A percentile compares a stretch with the other conserved stretches of the same genome.
Evolutionary conservation across 2,888 invertebrate species (phyloP).

Genomic region (Bruchidius siliquastri): DNA sequence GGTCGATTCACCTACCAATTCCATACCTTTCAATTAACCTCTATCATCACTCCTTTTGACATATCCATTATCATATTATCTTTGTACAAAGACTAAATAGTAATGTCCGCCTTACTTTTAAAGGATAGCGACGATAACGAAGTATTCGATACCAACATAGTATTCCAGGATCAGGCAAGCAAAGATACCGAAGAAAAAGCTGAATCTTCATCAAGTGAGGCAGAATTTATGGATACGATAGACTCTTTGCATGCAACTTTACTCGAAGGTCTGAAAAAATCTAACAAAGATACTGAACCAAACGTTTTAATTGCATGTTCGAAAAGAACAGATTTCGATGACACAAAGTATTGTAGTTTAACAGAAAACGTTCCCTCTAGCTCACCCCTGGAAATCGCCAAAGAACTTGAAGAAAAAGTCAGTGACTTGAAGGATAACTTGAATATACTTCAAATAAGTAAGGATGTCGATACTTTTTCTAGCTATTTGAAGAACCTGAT

Average conservation of each 20-base stretch:
- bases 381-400: neutral
- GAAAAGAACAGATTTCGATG: constrained; percentile 9
- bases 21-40: neutral
- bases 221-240: constrained; percentile 40
- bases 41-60: neutral
- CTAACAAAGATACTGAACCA: constrained; percentile 14
- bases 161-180: constrained; percentile 32
- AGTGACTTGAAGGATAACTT: constrained; percentile 9
- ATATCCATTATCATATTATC: neutral
- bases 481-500: constrained; percentile 18
- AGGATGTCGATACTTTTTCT: constrained; percentile 18
- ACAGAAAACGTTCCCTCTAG: constrained; percentile 6
- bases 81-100: neutral
- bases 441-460: constrained; percentile 16
- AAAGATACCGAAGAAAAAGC: constrained; percentile 26
- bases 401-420: constrained; percentile 9
- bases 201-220: constrained; percentile 39
- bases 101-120: constrained; percentile 13
- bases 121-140: constrained; percentile 39
- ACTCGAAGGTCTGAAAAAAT: constrained; percentile 18
- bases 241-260: constrained; percentile 34
- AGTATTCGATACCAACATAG: constrained; percentile 35
- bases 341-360: constrained; percentile 11
- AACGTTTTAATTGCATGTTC: constrained; percentile 32
- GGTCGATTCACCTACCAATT: too few relatives aligned